Base-by-base conservation (phyloP, 1,140 invertebrate species). In the Megathymus violae region DNA sequence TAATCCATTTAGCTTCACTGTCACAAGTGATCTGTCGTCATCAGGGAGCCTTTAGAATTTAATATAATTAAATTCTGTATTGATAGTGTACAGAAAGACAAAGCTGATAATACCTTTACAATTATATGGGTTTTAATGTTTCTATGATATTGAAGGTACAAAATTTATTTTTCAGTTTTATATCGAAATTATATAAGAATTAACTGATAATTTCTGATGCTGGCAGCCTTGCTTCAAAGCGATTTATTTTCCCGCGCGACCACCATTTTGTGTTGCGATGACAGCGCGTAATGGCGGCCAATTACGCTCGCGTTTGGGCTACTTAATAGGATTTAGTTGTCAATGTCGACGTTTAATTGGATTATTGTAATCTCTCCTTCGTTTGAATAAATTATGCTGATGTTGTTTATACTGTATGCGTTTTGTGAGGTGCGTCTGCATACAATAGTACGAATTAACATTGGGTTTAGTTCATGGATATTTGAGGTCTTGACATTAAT, bases 291-390 rank as follows among this genome's bases (percentile, higher is more conserved):
- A 85, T 85, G 83, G 82, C 74, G 69, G 68, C 83, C 85, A 86
- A 88, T 88, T 88, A 88, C 74, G 78, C 64, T 51, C 46, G 71
- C 67, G 71, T 68, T 75, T 68, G 68, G 73, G 74, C 70, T 77
- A 77, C 65, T 82, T 86, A 82, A 82, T 86, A 77, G 80, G 80
- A 88, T 88, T 85, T 88, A 88, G 85, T 88, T 85, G 81, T 88
- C 85, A 88, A 88, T 88, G 82, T 88, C 78, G 71, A 38, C 5
- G 59, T 76, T 80, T 86, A 86, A 88, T 88, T 88, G 82, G 85
- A 78, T 80, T 80, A 80, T 88, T 82, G 80, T 83, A 80, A 83
- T 85, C 78, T 77, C 56, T 76, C 41, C 16, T 15, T 15, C 48
- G 52, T 67, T 67, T 71, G 61, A 76, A 78, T 76, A 74, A 70